Base-by-base conservation (phyloP, 2,888 invertebrate genomes). In the Plagodis dolabraria region DNA sequence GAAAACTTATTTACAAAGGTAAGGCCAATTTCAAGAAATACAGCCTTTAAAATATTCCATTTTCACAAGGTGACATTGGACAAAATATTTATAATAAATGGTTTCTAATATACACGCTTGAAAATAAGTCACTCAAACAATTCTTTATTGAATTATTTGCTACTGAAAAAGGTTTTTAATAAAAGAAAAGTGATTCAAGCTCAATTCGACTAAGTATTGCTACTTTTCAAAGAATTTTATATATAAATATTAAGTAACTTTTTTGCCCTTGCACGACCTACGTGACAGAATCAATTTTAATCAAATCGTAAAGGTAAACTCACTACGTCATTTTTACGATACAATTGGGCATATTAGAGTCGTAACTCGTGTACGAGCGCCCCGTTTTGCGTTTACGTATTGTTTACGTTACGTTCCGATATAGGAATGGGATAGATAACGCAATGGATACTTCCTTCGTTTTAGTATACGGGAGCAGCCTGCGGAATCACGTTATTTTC, bases 401-500 rank as follows among this genome's bases (percentile, higher is more conserved):
- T 77, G 75, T 76, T 76, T 74, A 71, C 69, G 63, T 65, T 71
- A 61, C 57, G 52, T 63, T 63, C 61, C 64, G 57, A 68, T 69
- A 74, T 72, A 77, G 71, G 72, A 68, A 74, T 67, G 61, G 68
- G 70, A 76, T 74, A 80, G 82, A 83, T 82, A 83, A 79, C 72
- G 72, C 71, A 79, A 79, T 82, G 76, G 76, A 71, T 72, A 76
- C 76, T 78, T 76, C 75, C 79, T 76, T 71, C 79, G 72, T 76
- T 78, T 67, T 76, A 72, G 70, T 75, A 69, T 68, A 71, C 71
- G 73, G 79, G 79, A 81, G 77, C 73, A 77, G 74, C 79, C 75
- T 74, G 74, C 75, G 77, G 73, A 85, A 83, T 79, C 71, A 75
- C 80, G 81, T 87, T 87, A 86, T 89, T 89, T 89, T 87, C 82